Conservation (phyloP, 2,797 vertebrate genomes). For the Pseudocheirus occidentalis region DNA sequence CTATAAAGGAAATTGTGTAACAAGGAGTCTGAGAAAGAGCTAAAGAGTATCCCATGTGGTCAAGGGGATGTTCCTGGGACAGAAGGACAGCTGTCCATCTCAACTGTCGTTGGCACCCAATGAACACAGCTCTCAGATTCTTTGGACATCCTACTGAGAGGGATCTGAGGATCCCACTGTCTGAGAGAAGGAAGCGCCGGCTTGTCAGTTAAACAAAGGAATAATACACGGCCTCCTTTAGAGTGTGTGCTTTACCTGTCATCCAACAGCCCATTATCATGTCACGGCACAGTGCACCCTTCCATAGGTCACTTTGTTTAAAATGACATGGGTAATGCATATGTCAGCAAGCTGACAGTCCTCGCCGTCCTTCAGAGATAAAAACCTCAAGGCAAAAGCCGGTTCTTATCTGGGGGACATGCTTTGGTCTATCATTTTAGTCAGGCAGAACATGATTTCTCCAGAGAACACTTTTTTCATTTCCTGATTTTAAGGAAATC, state of each 20-base stretch:
- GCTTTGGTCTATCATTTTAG: conserved; percentile 89
- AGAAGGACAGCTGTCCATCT: not conserved
- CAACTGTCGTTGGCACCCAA: not conserved
- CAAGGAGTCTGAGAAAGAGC: not conserved
- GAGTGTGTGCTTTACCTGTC: conserved; percentile 89
- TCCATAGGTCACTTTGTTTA: conserved; percentile 94
- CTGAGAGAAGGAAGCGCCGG: conserved; percentile 81
- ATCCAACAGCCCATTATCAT: conserved; percentile 91
- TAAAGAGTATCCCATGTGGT: too few species aligned
- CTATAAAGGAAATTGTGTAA: not conserved
- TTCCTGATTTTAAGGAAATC: conserved; percentile 97
- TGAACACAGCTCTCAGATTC: conserved; percentile 69
- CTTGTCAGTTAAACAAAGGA: conserved; percentile 88
- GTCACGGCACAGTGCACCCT: conserved; percentile 88
- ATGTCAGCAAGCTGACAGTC: conserved; percentile 90
- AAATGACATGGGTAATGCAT: conserved; percentile 91
- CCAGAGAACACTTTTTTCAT: conserved; percentile 96
- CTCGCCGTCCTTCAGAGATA: conserved; percentile 90
- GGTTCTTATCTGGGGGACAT: conserved; percentile 89
- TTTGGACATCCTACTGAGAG: conserved; percentile 70
- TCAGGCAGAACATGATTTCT: conserved; percentile 95
- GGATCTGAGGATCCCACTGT: conserved; percentile 82
- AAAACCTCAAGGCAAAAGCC: conserved; percentile 85
- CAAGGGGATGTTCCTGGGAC: fast-evolving
- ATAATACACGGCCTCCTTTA: conserved; percentile 83